Percentiles rank a stretch among this genome's conserved stretches.
Conservation (phyloP, 2,113 vertebrate genomes). For the Elachura formosa region DNA sequence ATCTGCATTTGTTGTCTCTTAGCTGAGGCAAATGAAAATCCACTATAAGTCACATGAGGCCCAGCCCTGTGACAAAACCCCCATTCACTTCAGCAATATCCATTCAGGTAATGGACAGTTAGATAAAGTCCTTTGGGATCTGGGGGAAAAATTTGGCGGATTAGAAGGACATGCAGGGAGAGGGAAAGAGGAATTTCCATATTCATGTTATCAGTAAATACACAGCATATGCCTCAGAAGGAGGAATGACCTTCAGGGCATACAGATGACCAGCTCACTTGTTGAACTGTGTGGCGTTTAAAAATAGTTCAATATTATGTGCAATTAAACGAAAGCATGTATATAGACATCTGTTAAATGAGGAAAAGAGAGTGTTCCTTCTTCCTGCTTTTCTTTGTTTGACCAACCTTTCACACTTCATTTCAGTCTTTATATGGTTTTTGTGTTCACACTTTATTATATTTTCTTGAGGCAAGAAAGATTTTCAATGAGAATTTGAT, state of each 20-base stretch:
- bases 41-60: neutral
- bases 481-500: constrained; percentile 71
- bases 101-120: neutral
- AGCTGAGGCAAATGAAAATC: constrained; percentile 7
- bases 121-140: neutral
- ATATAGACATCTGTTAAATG: neutral
- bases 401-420: constrained; percentile 56
- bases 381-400: constrained; percentile 17
- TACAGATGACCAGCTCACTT: neutral
- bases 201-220: neutral
- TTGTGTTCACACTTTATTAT: constrained; percentile 61
- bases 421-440: constrained; percentile 54
- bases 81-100: neutral
- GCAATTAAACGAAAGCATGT: neutral
- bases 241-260: neutral
- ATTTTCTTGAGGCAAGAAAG: constrained; percentile 62
- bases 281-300: neutral
- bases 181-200: neutral
- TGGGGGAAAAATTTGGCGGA: neutral
- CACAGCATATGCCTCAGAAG: neutral
- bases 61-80: neutral
- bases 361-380: neutral
- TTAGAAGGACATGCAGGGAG: neutral
- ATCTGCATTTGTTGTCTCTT: neutral
- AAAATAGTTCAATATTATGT: constrained; percentile 23